Evolutionary conservation across 2,888 invertebrate species (phyloP).

Genomic region (Pocota personata): DNA sequence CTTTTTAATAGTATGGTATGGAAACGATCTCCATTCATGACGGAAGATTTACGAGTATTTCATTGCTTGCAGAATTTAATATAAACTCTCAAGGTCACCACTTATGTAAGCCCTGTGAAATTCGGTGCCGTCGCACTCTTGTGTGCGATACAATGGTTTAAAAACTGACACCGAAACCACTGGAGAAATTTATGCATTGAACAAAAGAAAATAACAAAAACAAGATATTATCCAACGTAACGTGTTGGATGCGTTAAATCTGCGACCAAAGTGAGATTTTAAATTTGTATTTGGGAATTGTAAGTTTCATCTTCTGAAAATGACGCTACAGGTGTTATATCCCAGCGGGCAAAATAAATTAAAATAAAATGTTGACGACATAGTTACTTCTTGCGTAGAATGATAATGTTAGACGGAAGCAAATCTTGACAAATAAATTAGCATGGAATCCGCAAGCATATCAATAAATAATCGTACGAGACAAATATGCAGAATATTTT

Average conservation of each 20-base stretch:
- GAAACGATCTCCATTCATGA: background rate
- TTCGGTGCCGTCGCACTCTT: conserved; percentile 4
- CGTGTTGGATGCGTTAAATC: background rate
- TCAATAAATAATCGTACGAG: conserved; percentile 8
- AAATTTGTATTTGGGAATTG: background rate
- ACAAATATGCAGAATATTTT: conserved; percentile 19
- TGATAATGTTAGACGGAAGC: background rate
- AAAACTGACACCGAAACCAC: background rate
- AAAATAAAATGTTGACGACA: background rate
- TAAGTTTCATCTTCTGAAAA: background rate
- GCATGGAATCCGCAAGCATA: conserved; percentile 3
- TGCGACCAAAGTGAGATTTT: background rate
- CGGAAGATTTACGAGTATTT: conserved; percentile 55
- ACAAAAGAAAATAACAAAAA: background rate
- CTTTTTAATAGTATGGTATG: background rate
- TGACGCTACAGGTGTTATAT: background rate
- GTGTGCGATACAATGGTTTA: background rate
- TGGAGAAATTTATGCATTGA: background rate
- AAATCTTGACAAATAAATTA: conserved; percentile 2
- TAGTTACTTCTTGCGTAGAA: background rate
- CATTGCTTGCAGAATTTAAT: conserved; percentile 22
- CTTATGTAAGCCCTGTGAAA: conserved; percentile 20
- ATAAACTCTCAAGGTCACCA: conserved; percentile 30
- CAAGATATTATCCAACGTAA: background rate
- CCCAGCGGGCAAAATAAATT: background rate